Percentiles rank a stretch among this genome's conserved stretches.
phyloP scores from a whole-genome alignment of 2,113 vertebrate genomes.

The Azemiops feae region DNA sequence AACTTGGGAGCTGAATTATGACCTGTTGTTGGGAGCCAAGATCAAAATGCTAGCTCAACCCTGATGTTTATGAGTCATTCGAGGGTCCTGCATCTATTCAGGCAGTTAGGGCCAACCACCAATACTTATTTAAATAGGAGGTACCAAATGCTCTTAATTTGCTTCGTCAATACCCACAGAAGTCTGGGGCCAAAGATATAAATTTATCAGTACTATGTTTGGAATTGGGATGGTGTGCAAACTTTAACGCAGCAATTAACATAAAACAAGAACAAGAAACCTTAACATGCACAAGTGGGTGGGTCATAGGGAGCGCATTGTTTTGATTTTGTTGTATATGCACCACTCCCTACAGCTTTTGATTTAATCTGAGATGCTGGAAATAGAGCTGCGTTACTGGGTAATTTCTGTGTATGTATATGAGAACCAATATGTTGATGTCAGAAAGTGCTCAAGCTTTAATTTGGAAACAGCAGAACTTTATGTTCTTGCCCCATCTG shows the following conservation, averaged over 20 bases:
- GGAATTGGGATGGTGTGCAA: neutral
- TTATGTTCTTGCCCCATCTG: neutral
- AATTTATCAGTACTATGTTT: neutral
- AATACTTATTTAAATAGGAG: neutral
- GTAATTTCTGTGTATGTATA: neutral
- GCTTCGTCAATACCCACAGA: neutral
- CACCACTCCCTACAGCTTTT: neutral
- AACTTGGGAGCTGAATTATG: neutral
- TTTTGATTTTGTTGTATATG: neutral
- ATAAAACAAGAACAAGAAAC: neutral
- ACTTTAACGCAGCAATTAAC: neutral
- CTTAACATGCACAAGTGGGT: neutral
- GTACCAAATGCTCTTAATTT: neutral
- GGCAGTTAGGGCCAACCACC: neutral
- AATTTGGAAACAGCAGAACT: neutral
- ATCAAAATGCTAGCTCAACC: neutral
- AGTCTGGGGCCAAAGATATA: neutral
- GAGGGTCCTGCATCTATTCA: neutral
- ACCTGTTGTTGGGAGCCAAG: neutral
- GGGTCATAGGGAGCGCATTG: neutral
- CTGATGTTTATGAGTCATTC: neutral
- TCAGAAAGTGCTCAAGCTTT: neutral
- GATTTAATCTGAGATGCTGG: neutral
- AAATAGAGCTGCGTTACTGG: neutral
- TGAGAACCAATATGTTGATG: neutral